These are phyloP conservation scores for Elephantulus edwardii DNA, from an alignment of 2,113 vertebrate species.

Conservation along the genomic window DNA sequence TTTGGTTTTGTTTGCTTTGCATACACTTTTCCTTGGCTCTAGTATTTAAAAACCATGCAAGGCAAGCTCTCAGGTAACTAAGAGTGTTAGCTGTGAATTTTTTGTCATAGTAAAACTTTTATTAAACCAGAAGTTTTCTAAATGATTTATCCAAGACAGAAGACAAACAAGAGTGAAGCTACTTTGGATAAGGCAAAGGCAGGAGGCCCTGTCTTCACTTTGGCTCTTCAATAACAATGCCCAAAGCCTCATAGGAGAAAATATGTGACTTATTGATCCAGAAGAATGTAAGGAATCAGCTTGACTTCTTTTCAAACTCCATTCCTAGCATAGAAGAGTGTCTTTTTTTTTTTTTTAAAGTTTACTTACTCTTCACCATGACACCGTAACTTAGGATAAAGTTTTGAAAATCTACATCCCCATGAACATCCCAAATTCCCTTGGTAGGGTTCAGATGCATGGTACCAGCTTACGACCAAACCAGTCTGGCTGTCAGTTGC, in stretches of 20 bases:
- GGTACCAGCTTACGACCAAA: constrained; percentile 19
- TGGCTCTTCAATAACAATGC: not conserved
- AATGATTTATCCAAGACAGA: not conserved
- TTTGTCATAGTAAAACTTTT: not conserved
- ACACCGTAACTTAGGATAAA: not conserved
- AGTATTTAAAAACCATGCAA: constrained; percentile 30
- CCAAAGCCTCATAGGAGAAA: constrained; percentile 7
- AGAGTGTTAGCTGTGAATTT: not conserved
- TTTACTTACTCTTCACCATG: not conserved
- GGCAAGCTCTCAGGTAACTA: constrained; percentile 24
- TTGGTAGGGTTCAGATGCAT: not conserved
- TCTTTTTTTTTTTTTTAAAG: not conserved
- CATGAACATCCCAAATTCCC: not conserved
- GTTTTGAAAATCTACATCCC: constrained; percentile 20
- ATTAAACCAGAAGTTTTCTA: not conserved
- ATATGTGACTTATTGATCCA: not conserved
- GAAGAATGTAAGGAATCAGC: not conserved
- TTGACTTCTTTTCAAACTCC: not conserved
- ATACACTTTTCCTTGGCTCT: constrained; percentile 37
- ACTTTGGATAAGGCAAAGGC: not conserved
- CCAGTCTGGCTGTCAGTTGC: not conserved
- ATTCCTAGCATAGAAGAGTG: not conserved
- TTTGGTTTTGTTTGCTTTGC: constrained; percentile 20
- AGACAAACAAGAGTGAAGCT: not conserved
- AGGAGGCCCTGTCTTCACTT: not conserved